Conservation (phyloP, 2,113 vertebrate species). For the Cryptoleucopteryx plumbea region DNA sequence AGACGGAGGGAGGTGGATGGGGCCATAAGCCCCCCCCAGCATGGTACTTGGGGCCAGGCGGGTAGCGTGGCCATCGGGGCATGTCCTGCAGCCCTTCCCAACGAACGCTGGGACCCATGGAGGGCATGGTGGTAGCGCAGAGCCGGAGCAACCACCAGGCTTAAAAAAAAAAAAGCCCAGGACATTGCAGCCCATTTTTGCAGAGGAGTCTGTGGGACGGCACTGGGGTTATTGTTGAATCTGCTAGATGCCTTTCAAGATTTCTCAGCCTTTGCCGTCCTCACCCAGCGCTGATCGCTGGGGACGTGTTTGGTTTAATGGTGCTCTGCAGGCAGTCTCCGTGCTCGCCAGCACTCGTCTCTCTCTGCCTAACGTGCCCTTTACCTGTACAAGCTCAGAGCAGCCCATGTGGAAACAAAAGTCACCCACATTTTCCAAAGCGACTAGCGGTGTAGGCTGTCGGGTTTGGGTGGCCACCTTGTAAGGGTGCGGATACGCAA, state of each 20-base stretch:
- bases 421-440: neutral
- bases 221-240: neutral
- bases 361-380: neutral
- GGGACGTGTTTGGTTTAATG: neutral
- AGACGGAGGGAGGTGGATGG: neutral
- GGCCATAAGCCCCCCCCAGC: neutral
- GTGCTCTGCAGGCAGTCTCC: neutral
- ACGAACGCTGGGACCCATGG: rapidly evolving
- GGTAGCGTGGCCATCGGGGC: rapidly evolving
- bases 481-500: rapidly evolving
- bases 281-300: rapidly evolving
- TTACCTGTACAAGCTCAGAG: neutral
- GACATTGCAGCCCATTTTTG: neutral
- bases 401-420: neutral
- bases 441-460: rapidly evolving
- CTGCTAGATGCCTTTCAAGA: neutral
- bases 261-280: neutral
- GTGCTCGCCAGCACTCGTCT: neutral
- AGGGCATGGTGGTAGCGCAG: rapidly evolving
- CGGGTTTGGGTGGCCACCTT: neutral
- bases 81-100: neutral
- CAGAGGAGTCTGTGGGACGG: neutral
- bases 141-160: rapidly evolving
- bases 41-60: rapidly evolving
- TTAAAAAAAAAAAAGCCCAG: neutral